Evolutionary conservation across 2,888 invertebrate genomes (phyloP), one percentile per base, ranked within the genome.

Genomic region (Leptinotarsa rubiginosa): DNA sequence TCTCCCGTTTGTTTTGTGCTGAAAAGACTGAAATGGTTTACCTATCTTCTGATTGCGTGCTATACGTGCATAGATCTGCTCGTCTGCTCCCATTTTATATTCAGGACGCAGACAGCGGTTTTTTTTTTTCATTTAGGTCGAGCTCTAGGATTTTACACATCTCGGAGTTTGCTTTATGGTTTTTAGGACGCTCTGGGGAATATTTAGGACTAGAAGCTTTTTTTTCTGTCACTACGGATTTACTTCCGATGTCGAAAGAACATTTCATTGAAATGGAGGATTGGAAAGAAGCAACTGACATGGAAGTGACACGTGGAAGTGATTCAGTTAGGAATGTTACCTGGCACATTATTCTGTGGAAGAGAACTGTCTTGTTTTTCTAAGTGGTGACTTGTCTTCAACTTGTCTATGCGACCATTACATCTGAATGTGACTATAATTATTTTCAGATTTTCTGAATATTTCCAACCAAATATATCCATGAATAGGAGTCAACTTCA

Each of bases 91-190:
- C 67, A 69, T 77, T 75, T 77, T 67, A 73, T 70, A 77, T 77
- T 77, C 77, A 75, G 73, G 66, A 16, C 73, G 69, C 68, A 69
- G 52, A 69, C 22, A 10, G 50, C 65, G 73, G 73, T 75, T 75
- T 75, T 75, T 77, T 77, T 25, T 75, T 77, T 77, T 80, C 77
- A 79, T 81, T 80, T 78, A 75, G 77, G 80, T 75, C 75, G 76
- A 72, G 74, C 76, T 77, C 77, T 77, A 72, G 78, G 79, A 76
- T 79, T 78, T 80, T 76, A 78, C 79, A 78, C 80, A 80, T 79
- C 78, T 74, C 77, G 75, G 70, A 77, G 75, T 72, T 74, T 76
- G 75, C 76, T 81, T 81, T 81, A 81, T 78, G 77, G 77, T 75
- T 81, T 81, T 81, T 75, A 77, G 73, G 74, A 76, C 69, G 72